phyloP scores from a whole-genome alignment of 2,113 vertebrate genomes.

The Calonectris borealis region DNA sequence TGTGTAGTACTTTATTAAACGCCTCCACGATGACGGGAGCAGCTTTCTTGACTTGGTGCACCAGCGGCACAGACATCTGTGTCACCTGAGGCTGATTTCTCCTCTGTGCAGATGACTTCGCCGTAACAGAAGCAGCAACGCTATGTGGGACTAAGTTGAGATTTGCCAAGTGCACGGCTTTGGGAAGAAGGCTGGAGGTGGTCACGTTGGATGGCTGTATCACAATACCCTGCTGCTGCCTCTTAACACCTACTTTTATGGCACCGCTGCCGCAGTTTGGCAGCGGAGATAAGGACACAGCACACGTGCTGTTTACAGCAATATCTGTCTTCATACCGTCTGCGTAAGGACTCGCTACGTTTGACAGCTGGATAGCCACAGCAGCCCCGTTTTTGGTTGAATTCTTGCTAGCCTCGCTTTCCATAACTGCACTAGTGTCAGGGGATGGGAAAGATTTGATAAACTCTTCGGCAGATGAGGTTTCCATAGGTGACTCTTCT shows the following conservation, averaged over 20 bases:
- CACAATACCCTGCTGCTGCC: constrained; percentile 53
- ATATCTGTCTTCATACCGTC: constrained; percentile 49
- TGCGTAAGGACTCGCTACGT: constrained; percentile 43
- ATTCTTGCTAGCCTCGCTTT: constrained; percentile 39
- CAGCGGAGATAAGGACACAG: constrained; percentile 39
- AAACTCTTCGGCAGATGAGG: constrained; percentile 75
- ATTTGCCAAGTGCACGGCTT: constrained; percentile 95
- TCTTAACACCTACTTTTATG: constrained; percentile 53
- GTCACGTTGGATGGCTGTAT: constrained; percentile 3
- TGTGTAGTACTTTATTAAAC: constrained; percentile 86
- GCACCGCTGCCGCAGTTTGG: constrained; percentile 48
- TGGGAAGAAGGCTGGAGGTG: constrained; percentile 84
- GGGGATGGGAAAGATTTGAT: constrained; percentile 60
- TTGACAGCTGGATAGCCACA: constrained; percentile 31
- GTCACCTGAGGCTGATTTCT: constrained; percentile 75
- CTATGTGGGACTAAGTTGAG: constrained; percentile 96
- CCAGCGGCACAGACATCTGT: constrained; percentile 85
- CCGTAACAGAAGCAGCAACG: constrained; percentile 87
- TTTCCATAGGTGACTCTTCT: constrained; percentile 81
- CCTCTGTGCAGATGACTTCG: constrained; percentile 77
- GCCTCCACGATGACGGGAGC: constrained; percentile 81
- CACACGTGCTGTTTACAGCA: background rate
- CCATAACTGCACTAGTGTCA: constrained; percentile 62
- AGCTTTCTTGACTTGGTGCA: constrained; percentile 91
- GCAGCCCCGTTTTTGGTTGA: background rate